These are phyloP conservation scores for Poeciliopsis turrubarensis DNA, from an alignment of 2,113 vertebrate genomes.

Conservation along the genomic window DNA sequence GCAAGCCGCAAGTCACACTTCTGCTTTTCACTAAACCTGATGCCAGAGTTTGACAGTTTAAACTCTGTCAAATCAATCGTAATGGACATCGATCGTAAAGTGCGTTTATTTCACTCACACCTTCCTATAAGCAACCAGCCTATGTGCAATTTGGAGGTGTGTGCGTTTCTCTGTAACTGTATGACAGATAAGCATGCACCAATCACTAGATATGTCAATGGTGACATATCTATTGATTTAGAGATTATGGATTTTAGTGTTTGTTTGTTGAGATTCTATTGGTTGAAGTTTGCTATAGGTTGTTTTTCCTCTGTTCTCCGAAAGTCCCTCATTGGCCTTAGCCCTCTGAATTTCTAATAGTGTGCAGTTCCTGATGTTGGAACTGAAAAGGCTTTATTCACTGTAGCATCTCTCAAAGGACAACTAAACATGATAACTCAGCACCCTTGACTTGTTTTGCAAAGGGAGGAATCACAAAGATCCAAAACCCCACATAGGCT, in stretches of 20 bases:
- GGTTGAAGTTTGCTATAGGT: not conserved
- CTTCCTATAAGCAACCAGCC: not conserved
- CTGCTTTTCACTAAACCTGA: not conserved
- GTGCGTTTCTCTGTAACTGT: not conserved
- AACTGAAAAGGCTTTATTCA: slow-evolving; percentile 31
- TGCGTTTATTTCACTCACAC: not conserved
- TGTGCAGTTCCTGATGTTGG: slow-evolving; percentile 58
- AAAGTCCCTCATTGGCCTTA: not conserved
- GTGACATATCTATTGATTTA: not conserved
- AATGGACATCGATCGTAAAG: too few species aligned
- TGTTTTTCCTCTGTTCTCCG: not conserved
- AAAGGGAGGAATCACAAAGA: slow-evolving; percentile 21
- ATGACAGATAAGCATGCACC: not conserved
- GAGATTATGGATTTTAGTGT: not conserved
- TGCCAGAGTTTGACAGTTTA: not conserved
- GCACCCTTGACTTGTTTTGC: slow-evolving; percentile 44
- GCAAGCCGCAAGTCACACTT: not conserved
- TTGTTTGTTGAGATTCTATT: not conserved
- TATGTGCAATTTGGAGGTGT: not conserved
- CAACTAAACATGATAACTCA: slow-evolving; percentile 7
- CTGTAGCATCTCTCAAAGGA: slow-evolving; percentile 34
- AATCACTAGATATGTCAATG: not conserved
- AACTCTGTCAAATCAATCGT: too few species aligned
- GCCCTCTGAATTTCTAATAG: slow-evolving; percentile 52
- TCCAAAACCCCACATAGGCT: slow-evolving; percentile 18